phyloP scores from a whole-genome alignment of 2,888 invertebrate species.

The Leuctra nigra region DNA sequence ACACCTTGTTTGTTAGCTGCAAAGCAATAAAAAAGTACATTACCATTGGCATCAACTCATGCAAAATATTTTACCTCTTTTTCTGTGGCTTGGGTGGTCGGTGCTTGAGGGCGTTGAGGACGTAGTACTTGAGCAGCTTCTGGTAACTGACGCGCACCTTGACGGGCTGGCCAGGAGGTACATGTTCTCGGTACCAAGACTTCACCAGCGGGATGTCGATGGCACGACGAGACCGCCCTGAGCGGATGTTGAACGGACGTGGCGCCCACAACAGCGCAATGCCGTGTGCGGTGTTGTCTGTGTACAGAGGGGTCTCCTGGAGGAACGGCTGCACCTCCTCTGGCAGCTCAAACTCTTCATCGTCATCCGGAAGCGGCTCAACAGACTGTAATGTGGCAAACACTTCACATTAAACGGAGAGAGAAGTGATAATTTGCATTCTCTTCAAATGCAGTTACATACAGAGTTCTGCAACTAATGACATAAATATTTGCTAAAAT shows the following conservation, averaged over 20 bases:
- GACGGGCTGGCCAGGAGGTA: slow-evolving; percentile 93
- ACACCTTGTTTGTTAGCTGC: no score
- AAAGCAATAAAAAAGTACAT: no score
- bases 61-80: no score
- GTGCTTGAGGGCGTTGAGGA: slow-evolving; percentile 95
- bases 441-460: no score
- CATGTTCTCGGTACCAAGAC: slow-evolving; percentile 93
- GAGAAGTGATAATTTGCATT: background rate
- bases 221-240: slow-evolving; percentile 87
- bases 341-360: slow-evolving; percentile 88
- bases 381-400: slow-evolving; percentile 44
- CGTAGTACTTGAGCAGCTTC: slow-evolving; percentile 96
- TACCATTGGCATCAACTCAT: no score
- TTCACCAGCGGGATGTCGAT: slow-evolving; percentile 97
- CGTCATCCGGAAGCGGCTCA: slow-evolving; percentile 88
- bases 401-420: background rate
- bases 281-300: slow-evolving; percentile 98
- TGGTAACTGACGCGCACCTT: slow-evolving; percentile 99
- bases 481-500: no score
- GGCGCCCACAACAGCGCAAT: slow-evolving; percentile 97
- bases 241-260: slow-evolving; percentile 93
- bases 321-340: slow-evolving; percentile 89
- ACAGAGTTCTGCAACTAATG: no score
- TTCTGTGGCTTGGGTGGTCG: slow-evolving; percentile 98
- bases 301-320: slow-evolving; percentile 91